phyloP scores from a whole-genome alignment of 2,888 invertebrate genomes.

The Lapara coniferarum region DNA sequence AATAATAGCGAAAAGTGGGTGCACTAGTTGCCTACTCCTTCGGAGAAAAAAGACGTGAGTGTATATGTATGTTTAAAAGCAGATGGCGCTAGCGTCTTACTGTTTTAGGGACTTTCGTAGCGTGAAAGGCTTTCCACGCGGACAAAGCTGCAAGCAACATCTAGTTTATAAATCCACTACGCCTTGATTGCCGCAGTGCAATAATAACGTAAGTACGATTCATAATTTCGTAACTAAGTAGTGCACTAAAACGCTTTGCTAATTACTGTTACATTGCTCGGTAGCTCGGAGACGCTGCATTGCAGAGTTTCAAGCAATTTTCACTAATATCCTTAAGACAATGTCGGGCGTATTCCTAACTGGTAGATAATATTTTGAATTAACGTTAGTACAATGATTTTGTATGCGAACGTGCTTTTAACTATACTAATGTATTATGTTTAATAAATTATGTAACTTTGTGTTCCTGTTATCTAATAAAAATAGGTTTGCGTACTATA shows the following conservation, averaged over 20 bases:
- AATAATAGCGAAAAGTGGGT: too few species aligned
- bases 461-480: too few species aligned
- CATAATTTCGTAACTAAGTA: slow-evolving; percentile 34
- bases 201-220: slow-evolving; percentile 31
- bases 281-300: slow-evolving; percentile 64
- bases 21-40: too few species aligned
- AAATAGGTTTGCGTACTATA: background rate
- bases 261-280: slow-evolving; percentile 62
- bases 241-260: slow-evolving; percentile 56
- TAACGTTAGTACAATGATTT: slow-evolving; percentile 7
- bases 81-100: too few species aligned
- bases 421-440: background rate
- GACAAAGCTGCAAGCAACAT: too few species aligned
- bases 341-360: slow-evolving; percentile 42
- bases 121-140: too few species aligned
- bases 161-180: background rate
- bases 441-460: too few species aligned
- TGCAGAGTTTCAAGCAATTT: slow-evolving; percentile 71
- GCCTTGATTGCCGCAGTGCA: background rate
- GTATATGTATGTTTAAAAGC: too few species aligned
- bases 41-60: too few species aligned
- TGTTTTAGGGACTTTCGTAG: too few species aligned
- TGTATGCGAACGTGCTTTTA: background rate
- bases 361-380: slow-evolving; percentile 7
- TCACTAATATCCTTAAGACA: slow-evolving; percentile 65